Evolutionary conservation across 2,113 vertebrate genomes (phyloP).

Genomic region (Fulica atra): DNA sequence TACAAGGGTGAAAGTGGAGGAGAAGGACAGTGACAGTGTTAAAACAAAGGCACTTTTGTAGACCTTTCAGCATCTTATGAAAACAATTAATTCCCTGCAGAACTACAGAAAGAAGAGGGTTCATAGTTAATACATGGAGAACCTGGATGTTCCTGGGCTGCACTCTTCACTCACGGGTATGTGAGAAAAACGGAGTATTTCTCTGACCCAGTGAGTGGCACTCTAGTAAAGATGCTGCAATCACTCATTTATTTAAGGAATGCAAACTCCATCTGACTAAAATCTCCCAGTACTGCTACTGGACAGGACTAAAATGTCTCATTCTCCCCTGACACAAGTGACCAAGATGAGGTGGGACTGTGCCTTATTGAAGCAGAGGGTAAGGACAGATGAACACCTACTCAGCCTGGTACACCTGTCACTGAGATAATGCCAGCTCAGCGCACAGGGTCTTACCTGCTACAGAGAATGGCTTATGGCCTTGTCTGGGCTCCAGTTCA

Average conservation of each 20-base stretch:
- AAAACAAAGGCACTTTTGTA: background rate
- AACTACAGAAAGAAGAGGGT: background rate
- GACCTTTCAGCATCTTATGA: background rate
- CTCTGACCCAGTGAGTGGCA: background rate
- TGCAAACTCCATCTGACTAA: background rate
- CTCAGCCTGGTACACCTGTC: background rate
- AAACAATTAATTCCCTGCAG: background rate
- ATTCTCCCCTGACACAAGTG: background rate
- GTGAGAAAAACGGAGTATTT: background rate
- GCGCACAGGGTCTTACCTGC: background rate
- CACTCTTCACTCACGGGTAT: accelerated
- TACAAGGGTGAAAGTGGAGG: background rate
- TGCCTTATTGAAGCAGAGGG: accelerated
- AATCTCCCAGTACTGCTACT: background rate
- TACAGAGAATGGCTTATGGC: background rate
- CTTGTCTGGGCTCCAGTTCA: background rate
- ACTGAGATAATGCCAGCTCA: background rate
- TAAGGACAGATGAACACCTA: background rate
- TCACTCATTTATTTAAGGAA: background rate
- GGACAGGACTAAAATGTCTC: background rate
- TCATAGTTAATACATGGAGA: background rate
- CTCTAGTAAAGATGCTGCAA: background rate
- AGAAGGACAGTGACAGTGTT: background rate
- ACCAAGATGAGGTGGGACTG: background rate
- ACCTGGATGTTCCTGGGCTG: background rate